Evolutionary conservation across 2,113 vertebrate genomes (phyloP).

Genomic region (Eretmochelys imbricata): DNA sequence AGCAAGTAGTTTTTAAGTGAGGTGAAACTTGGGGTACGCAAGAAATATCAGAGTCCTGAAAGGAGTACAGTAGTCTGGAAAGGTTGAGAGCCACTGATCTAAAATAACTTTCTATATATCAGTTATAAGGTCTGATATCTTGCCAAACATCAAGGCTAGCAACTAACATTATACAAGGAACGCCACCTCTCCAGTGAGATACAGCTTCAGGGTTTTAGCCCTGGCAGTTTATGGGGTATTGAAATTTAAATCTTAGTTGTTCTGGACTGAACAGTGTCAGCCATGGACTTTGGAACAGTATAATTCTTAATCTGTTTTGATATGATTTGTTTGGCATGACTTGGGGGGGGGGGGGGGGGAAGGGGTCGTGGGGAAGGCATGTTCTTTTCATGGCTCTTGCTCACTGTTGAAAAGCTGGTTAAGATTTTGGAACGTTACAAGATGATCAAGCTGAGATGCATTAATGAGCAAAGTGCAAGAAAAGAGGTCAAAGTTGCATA

Average conservation of each 20-base stretch:
- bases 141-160: not conserved
- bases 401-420: conserved; percentile 13
- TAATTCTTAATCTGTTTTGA: not conserved
- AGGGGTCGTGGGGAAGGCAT: not conserved
- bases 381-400: conserved; percentile 14
- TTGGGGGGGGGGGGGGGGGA: not conserved
- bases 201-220: not conserved
- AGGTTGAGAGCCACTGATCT: no score
- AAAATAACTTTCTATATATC: no score
- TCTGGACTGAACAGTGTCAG: not conserved
- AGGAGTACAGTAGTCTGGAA: no score
- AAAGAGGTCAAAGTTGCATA: conserved; percentile 34
- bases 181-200: not conserved
- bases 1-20: no score
- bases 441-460: conserved; percentile 2
- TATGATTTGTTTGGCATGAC: not conserved
- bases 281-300: not conserved
- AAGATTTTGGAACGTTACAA: conserved; percentile 22
- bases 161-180: not conserved
- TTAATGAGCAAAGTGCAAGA: conserved; percentile 22
- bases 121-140: no score
- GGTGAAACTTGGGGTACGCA: no score
- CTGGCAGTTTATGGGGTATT: not conserved
- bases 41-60: no score
- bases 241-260: not conserved